Conservation (phyloP, 1,140 invertebrate genomes). For the Steinernema feltiae region DNA sequence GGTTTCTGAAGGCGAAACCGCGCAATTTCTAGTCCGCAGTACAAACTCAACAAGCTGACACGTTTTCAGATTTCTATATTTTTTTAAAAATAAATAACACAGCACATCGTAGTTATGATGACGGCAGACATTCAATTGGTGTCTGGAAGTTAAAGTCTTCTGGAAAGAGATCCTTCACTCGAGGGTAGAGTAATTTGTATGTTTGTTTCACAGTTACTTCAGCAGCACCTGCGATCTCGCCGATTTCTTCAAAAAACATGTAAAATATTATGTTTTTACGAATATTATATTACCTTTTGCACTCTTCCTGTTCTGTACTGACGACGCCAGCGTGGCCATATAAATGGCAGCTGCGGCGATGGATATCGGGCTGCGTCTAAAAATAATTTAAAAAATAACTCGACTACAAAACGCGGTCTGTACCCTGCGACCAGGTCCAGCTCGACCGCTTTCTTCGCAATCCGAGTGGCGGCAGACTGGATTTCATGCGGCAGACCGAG, state of each 20-base stretch:
- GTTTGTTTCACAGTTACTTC: constrained; percentile 95
- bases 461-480: constrained; percentile 88
- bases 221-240: constrained; percentile 91
- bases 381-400: constrained; percentile 29
- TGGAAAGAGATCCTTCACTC: constrained; percentile 81
- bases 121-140: constrained; percentile 26
- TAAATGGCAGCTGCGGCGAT: constrained; percentile 98
- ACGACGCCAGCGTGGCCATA: constrained; percentile 95
- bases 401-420: constrained; percentile 21
- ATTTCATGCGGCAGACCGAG: constrained; percentile 76
- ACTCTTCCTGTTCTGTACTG: constrained; percentile 78
- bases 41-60: no score
- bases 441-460: constrained; percentile 66
- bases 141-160: constrained; percentile 91
- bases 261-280: constrained; percentile 17
- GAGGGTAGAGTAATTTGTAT: constrained; percentile 92
- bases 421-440: constrained; percentile 24
- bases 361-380: constrained; percentile 86
- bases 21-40: background rate
- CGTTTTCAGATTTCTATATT: no score
- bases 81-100: no score
- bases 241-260: constrained; percentile 70
- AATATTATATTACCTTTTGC: constrained; percentile 63
- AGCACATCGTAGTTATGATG: background rate
- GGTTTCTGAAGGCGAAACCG: background rate